Evolutionary conservation across 2,113 vertebrate species (phyloP), one percentile per base, ranked within the genome.

Genomic region (Phyllostomus hastatus): DNA sequence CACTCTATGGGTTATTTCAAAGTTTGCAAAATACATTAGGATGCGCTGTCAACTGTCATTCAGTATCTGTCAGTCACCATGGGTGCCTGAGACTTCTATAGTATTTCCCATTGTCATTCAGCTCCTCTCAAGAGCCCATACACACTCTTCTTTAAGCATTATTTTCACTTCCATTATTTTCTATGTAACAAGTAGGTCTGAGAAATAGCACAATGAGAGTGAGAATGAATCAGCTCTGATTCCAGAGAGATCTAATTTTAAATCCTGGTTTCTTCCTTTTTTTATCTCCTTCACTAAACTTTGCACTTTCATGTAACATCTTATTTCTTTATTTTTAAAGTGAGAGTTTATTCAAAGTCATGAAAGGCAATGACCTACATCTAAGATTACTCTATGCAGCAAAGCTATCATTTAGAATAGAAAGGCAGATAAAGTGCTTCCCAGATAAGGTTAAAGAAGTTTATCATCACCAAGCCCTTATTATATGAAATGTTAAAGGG

Each of bases 181-280:
- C 20, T 33, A 43, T 41, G 9, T 35, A 70, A 88, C 17, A 64
- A 16, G 5, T 10, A 54, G 15, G 52, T 28, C 64, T 94, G 41
- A 14, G 54, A 94, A 46, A 59, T 41, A 88, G 31, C 64, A 75
- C 26, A 19, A 70, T 43, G 10, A 90, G 64, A 11, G 10, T n/a
- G 24, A 11, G 78, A 75, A 85, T 33, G 1, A 16, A 69, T 38
- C 46, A 35, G 38, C n/a, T 83, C 76, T 91, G 59, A 79, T 79
- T 54, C 83, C 64, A 93, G n/a, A 92, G 78, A 93, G 12, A 48
- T 79, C 75, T 75, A 59, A 80, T 90, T 79, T 93, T 70, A 95
- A 95, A 84, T 84, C 33, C 19, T 64, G 14, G 20, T 90, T 95
- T 90, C 14, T 26, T 89, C 28, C 26, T 33, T 26, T 28, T 19